These are phyloP conservation scores for Solenopsis fugax DNA, from an alignment of 1,140 invertebrate species.

Conservation along the genomic window DNA sequence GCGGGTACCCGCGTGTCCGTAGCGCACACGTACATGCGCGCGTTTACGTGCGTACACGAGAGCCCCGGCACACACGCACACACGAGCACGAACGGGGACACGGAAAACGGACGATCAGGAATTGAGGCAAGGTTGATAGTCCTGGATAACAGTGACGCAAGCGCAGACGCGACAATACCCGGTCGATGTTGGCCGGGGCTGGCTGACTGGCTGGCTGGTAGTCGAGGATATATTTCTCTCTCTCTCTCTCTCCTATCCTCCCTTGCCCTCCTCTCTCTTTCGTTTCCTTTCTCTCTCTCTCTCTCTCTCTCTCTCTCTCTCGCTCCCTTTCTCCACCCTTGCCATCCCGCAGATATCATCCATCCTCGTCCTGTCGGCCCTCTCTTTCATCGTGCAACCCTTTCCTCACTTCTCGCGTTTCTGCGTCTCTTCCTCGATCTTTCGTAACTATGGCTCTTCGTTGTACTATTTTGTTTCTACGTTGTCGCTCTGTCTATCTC, in stretches of 20 bases:
- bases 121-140: constrained; percentile 83
- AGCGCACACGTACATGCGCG: background rate
- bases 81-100: constrained; percentile 31
- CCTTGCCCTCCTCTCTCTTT: background rate
- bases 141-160: constrained; percentile 81
- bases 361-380: background rate
- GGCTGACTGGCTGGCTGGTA: constrained; percentile 79
- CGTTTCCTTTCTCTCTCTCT: constrained; percentile 7
- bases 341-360: constrained; percentile 35
- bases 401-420: constrained; percentile 39
- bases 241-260: constrained; percentile 13
- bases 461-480: constrained; percentile 15
- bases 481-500: constrained; percentile 1
- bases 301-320: background rate
- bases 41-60: background rate
- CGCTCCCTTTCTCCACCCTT: constrained; percentile 21
- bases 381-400: constrained; percentile 65
- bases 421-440: background rate
- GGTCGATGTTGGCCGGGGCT: constrained; percentile 86
- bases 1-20: constrained; percentile 30
- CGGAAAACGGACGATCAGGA: constrained; percentile 80
- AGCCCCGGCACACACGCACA: constrained; percentile 2
- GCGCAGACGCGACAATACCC: constrained; percentile 81
- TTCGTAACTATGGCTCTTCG: constrained; percentile 2
- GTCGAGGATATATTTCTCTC: constrained; percentile 66